These are phyloP conservation scores for Pampus argenteus DNA, from an alignment of 2,797 vertebrate species.

Conservation along the genomic window DNA sequence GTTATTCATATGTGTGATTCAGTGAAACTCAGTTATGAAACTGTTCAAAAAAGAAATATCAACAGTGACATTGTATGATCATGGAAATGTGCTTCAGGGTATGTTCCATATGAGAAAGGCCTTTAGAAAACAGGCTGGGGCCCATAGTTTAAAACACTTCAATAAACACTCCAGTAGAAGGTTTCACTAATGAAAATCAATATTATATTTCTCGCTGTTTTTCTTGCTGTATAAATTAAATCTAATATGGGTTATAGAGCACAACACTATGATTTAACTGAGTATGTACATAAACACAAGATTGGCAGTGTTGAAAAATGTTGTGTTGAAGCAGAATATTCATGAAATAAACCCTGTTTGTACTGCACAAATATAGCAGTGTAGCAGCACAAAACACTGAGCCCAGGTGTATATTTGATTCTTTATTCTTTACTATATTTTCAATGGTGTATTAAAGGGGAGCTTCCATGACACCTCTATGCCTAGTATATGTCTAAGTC, in stretches of 20 bases:
- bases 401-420: neutral
- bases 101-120: constrained; percentile 24
- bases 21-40: constrained; percentile 29
- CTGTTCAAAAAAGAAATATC: constrained; percentile 35
- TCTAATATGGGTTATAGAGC: constrained; percentile 20
- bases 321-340: constrained; percentile 3
- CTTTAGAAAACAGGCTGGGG: constrained; percentile 40
- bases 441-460: too few relatives aligned
- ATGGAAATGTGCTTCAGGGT: constrained; percentile 40
- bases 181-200: constrained; percentile 65
- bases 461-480: too few relatives aligned
- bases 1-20: constrained; percentile 43
- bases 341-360: neutral
- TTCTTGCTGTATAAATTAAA: constrained; percentile 60
- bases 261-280: constrained; percentile 40
- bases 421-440: neutral
- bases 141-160: constrained; percentile 46
- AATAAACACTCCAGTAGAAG: constrained; percentile 41
- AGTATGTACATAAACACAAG: constrained; percentile 16
- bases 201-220: constrained; percentile 54
- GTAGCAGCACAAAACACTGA: neutral
- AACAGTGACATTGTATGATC: constrained; percentile 24
- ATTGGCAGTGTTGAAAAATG: neutral
- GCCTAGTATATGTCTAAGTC: too few relatives aligned
- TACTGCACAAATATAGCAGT: neutral